These are phyloP conservation scores for Cirrhinus mrigala DNA, from an alignment of 2,797 vertebrate genomes.

Conservation along the genomic window DNA sequence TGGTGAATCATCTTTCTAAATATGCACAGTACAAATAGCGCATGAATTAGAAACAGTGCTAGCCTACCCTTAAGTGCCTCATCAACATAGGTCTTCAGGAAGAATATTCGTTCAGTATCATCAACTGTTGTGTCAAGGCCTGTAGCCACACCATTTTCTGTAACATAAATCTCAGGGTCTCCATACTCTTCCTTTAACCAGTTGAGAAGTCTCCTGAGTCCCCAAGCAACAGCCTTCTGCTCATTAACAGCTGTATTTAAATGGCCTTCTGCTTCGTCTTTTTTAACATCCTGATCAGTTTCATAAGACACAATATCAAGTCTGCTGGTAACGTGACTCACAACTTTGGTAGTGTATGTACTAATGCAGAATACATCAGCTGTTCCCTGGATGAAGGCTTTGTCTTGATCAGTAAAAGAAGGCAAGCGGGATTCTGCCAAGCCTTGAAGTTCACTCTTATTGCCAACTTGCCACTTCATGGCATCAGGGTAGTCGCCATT, in stretches of 20 bases:
- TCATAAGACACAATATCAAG: too few species aligned
- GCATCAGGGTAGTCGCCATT: slow-evolving; percentile 93
- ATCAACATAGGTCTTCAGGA: slow-evolving; percentile 90
- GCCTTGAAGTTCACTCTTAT: slow-evolving; percentile 91
- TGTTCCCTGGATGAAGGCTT: slow-evolving; percentile 82
- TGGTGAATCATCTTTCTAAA: too few species aligned
- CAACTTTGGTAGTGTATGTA: too few species aligned
- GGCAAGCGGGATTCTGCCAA: slow-evolving; percentile 85
- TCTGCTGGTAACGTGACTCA: too few species aligned
- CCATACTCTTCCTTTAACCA: slow-evolving; percentile 96
- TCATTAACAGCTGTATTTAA: too few species aligned
- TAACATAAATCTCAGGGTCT: slow-evolving; percentile 87
- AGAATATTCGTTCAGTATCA: slow-evolving; percentile 86
- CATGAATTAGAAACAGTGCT: not conserved
- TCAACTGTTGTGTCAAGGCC: slow-evolving; percentile 68
- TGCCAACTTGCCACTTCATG: slow-evolving; percentile 93
- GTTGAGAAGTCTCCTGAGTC: slow-evolving; percentile 87
- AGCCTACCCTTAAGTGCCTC: slow-evolving; percentile 93
- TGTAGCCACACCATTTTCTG: slow-evolving; percentile 87
- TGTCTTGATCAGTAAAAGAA: slow-evolving; percentile 86
- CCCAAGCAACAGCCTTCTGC: slow-evolving; percentile 85
- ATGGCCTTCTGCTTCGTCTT: too few species aligned
- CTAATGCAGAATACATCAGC: slow-evolving; percentile 93
- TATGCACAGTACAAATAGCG: not conserved
- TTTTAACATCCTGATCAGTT: too few species aligned